Conservation (phyloP, 2,888 invertebrate genomes). For the Nycteola revayana region DNA sequence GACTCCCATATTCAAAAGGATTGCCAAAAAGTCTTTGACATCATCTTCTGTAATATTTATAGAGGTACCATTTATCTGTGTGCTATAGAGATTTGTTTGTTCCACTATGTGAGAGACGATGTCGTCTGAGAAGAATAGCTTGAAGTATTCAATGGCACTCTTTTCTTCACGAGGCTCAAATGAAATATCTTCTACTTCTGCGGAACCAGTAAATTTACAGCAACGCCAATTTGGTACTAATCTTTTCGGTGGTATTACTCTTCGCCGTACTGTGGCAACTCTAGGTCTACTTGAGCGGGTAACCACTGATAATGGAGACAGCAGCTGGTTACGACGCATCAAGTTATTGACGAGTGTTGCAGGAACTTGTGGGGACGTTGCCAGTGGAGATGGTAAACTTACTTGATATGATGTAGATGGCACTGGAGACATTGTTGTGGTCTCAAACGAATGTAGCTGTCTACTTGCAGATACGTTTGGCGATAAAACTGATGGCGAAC, state of each 20-base stretch:
- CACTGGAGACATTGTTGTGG: background rate
- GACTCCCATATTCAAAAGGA: slow-evolving; percentile 7
- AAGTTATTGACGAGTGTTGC: slow-evolving; percentile 4
- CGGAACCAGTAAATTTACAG: slow-evolving; percentile 9
- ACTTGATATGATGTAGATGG: background rate
- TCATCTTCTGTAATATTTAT: slow-evolving; percentile 12
- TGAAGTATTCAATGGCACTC: slow-evolving; percentile 16
- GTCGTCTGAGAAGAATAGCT: slow-evolving; percentile 10
- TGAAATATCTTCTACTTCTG: slow-evolving; percentile 4
- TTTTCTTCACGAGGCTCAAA: slow-evolving; percentile 3
- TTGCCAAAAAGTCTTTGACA: slow-evolving; percentile 10
- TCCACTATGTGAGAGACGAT: slow-evolving; percentile 6
- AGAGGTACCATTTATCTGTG: slow-evolving; percentile 9
- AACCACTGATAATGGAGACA: slow-evolving; percentile 6
- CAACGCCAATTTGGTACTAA: slow-evolving; percentile 8
- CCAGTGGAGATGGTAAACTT: slow-evolving; percentile 4
- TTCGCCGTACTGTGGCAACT: slow-evolving; percentile 5
- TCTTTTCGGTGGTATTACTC: slow-evolving; percentile 4
- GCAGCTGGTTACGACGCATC: background rate
- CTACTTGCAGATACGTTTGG: background rate
- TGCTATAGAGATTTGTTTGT: slow-evolving; percentile 12
- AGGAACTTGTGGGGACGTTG: slow-evolving; percentile 2
- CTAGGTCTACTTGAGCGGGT: slow-evolving; percentile 8
- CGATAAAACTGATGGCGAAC: slow-evolving; percentile 9
- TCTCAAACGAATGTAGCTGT: background rate